Evolutionary conservation across 2,113 vertebrate species (phyloP).

Genomic region (Lepidothrix coronata): DNA sequence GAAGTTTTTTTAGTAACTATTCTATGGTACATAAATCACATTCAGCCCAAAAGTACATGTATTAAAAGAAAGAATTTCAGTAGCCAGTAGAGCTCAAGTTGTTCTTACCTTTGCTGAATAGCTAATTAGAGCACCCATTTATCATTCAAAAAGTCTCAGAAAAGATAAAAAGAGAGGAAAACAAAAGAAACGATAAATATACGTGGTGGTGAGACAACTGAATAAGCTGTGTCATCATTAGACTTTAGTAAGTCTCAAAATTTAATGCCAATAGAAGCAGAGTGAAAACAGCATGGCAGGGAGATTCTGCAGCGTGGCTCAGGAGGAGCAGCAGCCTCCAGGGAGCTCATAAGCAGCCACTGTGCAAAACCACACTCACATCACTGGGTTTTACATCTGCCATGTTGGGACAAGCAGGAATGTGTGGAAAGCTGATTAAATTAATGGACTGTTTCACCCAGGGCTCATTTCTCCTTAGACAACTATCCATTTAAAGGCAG

Average conservation of each 20-base stretch:
- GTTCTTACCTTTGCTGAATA: slow-evolving; percentile 32
- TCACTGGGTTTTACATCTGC: neutral
- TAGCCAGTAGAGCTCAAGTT: slow-evolving; percentile 2
- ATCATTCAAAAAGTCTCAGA: slow-evolving; percentile 16
- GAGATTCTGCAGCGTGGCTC: neutral
- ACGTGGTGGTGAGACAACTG: neutral
- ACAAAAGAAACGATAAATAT: neutral
- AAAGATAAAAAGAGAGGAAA: neutral
- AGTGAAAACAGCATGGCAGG: neutral
- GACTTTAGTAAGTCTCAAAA: neutral
- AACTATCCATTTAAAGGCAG: neutral
- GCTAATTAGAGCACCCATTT: neutral
- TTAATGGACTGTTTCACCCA: slow-evolving; percentile 9
- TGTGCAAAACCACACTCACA: neutral
- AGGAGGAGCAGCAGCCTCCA: neutral
- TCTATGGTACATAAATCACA: slow-evolving; percentile 36
- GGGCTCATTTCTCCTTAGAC: slow-evolving; percentile 5
- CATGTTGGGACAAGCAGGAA: neutral
- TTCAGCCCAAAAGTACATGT: slow-evolving; percentile 18
- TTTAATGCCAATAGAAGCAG: neutral
- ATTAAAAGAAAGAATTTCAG: slow-evolving; percentile 24
- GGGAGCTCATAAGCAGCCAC: neutral
- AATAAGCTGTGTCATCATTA: neutral
- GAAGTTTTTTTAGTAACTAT: slow-evolving; percentile 5
- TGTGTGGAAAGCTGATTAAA: neutral